phyloP scores from a whole-genome alignment of 2,113 vertebrate genomes.

The Procavia capensis region DNA sequence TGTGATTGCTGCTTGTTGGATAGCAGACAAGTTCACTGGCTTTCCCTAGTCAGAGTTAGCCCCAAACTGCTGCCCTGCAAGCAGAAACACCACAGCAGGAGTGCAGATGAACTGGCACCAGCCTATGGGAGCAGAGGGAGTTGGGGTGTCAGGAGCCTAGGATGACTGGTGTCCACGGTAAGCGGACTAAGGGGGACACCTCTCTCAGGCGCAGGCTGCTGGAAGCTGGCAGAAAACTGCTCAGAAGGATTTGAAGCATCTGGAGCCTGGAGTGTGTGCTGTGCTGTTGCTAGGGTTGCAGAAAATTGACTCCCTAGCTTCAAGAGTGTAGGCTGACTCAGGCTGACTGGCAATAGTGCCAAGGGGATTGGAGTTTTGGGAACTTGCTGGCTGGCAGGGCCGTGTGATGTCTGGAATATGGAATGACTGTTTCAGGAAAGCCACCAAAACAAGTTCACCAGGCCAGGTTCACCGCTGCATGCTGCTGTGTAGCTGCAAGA shows the following conservation, averaged over 20 bases:
- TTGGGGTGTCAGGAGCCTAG: not conserved
- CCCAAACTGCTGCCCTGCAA: not conserved
- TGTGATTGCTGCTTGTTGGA: not conserved
- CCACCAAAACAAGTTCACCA: not conserved
- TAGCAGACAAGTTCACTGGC: not conserved
- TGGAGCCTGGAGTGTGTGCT: too few species aligned
- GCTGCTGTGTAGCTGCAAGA: not conserved
- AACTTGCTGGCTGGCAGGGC: not conserved
- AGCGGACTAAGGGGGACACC: not conserved
- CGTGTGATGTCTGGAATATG: not conserved
- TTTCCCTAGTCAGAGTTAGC: not conserved
- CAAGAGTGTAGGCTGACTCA: accelerated
- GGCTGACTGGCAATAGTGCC: not conserved
- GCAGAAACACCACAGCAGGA: not conserved
- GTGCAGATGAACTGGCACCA: not conserved
- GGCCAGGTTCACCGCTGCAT: accelerated
- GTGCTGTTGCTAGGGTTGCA: not conserved
- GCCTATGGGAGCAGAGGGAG: not conserved
- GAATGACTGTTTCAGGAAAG: not conserved
- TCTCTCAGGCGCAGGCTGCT: accelerated
- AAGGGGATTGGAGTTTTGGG: not conserved
- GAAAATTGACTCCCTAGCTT: not conserved
- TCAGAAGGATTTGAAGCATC: not conserved
- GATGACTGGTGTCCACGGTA: not conserved
- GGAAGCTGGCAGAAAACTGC: accelerated